Percentiles rank a stretch among this genome's conserved stretches.
Evolutionary conservation across 2,113 vertebrate species (phyloP).

Genomic region (Hydropotes inermis): DNA sequence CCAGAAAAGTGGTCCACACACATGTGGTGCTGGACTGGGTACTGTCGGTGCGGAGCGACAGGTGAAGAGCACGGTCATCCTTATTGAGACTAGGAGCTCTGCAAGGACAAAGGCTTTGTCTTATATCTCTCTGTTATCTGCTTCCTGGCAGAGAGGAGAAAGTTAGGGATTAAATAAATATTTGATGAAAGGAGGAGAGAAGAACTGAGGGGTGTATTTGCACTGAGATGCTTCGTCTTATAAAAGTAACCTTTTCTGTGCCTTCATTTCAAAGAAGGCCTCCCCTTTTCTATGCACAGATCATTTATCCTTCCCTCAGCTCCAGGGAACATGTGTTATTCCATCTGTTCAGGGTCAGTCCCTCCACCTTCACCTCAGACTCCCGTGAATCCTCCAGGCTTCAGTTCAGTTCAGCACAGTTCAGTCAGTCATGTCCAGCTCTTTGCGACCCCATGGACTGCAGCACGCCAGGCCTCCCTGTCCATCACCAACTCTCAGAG

Average conservation of each 20-base stretch:
- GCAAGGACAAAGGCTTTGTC: background rate
- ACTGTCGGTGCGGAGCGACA: background rate
- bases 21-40: background rate
- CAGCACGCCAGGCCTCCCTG: background rate
- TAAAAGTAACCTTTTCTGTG: background rate
- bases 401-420: background rate
- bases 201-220: background rate
- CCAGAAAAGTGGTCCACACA: background rate
- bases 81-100: background rate
- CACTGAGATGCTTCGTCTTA: background rate
- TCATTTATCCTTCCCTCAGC: background rate
- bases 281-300: background rate
- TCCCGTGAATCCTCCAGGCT: background rate
- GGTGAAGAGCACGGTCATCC: background rate
- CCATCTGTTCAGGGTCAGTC: background rate
- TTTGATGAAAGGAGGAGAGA: background rate
- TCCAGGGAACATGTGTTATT: background rate
- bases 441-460: fast-evolving
- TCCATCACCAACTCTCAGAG: background rate
- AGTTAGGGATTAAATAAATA: background rate
- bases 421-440: fast-evolving
- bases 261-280: background rate
- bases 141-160: background rate
- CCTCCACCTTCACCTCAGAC: background rate
- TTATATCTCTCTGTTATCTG: background rate